Conservation (phyloP, 2,888 invertebrate species). For the Agonopterix arenella region DNA sequence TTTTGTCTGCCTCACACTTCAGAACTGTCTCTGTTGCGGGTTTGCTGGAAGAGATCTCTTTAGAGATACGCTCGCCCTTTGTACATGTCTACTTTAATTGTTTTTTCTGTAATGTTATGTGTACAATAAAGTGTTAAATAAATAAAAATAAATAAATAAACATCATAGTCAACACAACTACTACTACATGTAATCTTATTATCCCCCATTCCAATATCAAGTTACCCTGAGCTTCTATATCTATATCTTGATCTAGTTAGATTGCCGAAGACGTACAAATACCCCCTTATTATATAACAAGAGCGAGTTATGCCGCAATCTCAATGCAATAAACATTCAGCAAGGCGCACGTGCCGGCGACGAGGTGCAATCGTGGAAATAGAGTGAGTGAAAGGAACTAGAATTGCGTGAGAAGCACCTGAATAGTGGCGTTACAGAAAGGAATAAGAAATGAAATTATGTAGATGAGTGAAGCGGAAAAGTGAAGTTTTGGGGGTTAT, state of each 20-base stretch:
- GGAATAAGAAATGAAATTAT: conserved; percentile 11
- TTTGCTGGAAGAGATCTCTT: too few species aligned
- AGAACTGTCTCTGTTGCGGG: too few species aligned
- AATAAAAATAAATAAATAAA: too few species aligned
- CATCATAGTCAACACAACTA: too few species aligned
- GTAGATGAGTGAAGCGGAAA: conserved; percentile 7
- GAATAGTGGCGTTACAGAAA: conserved; percentile 7
- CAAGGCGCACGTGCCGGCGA: conserved; percentile 50
- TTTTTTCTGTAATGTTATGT: too few species aligned
- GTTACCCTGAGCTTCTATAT: too few species aligned
- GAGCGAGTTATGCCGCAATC: conserved; percentile 55
- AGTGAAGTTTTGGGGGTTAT: conserved; percentile 2
- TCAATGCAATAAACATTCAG: conserved; percentile 62
- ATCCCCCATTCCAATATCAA: too few species aligned
- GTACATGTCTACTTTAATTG: too few species aligned
- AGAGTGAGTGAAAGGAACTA: conserved; percentile 29
- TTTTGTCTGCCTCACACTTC: too few species aligned
- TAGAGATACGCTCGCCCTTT: too few species aligned
- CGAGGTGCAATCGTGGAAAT: conserved; percentile 33
- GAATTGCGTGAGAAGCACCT: conserved; percentile 1
- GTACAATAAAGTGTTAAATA: too few species aligned
- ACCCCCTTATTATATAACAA: conserved; percentile 40
- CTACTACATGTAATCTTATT: too few species aligned
- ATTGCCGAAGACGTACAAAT: conserved; percentile 29
- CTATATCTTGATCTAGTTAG: conserved; percentile 18